Evolutionary conservation across 2,888 invertebrate species (phyloP).

Genomic region (Hemistola chrysoprasaria): DNA sequence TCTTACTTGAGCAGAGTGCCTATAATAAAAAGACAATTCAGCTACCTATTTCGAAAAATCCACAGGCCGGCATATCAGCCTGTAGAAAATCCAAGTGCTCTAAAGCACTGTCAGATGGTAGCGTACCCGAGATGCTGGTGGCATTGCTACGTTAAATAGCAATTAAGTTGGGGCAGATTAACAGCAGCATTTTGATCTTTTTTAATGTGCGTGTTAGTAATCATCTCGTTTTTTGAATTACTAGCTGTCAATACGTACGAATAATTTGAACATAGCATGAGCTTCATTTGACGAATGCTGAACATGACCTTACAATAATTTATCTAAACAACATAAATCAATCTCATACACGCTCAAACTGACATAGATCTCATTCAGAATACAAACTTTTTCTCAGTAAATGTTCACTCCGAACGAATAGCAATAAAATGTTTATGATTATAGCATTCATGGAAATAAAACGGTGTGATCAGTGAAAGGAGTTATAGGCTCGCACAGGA

Average conservation of each 20-base stretch:
- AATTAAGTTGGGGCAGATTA: too few relatives aligned
- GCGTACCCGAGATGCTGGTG: too few relatives aligned
- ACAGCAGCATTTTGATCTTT: too few relatives aligned
- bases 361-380: slow-evolving; percentile 67
- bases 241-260: slow-evolving; percentile 52
- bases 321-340: slow-evolving; percentile 69
- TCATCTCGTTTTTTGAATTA: slow-evolving; percentile 41
- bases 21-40: too few relatives aligned
- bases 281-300: slow-evolving; percentile 45
- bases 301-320: slow-evolving; percentile 29
- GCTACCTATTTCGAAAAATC: too few relatives aligned
- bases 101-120: too few relatives aligned
- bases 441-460: slow-evolving; percentile 75
- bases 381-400: slow-evolving; percentile 35
- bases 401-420: slow-evolving; percentile 69
- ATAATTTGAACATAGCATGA: slow-evolving; percentile 6
- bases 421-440: slow-evolving; percentile 78
- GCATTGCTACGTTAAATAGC: too few relatives aligned
- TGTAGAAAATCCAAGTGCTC: too few relatives aligned
- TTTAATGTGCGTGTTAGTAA: slow-evolving; percentile 30
- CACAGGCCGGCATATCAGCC: too few relatives aligned
- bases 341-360: slow-evolving; percentile 66
- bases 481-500: slow-evolving; percentile 50
- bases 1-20: too few relatives aligned
- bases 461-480: slow-evolving; percentile 65